phyloP scores from a whole-genome alignment of 2,797 vertebrate species.

The Melanitta fusca region DNA sequence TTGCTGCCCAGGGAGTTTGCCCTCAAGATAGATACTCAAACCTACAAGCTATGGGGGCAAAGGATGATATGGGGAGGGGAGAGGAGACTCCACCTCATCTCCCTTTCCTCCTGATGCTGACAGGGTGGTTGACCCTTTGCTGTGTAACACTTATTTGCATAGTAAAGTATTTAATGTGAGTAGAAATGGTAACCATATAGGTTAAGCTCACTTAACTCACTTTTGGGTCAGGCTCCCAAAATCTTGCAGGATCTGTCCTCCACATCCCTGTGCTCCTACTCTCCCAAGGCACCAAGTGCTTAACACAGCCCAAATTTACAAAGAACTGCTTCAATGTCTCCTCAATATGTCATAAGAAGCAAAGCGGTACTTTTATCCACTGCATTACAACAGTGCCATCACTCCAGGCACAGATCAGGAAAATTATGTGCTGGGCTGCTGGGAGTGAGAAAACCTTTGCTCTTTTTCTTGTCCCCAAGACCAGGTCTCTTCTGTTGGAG shows the following conservation, averaged over 20 bases:
- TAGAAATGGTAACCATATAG: background rate
- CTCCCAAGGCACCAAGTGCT: background rate
- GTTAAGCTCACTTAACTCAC: background rate
- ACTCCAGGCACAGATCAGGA: background rate
- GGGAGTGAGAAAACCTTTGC: background rate
- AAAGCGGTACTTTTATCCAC: background rate
- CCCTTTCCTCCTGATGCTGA: background rate
- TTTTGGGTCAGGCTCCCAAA: background rate
- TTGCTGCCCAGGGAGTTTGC: background rate
- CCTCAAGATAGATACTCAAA: background rate
- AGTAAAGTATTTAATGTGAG: background rate
- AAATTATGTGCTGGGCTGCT: background rate
- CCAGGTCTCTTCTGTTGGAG: background rate
- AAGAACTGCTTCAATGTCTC: background rate
- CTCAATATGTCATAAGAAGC: background rate
- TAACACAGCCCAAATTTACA: background rate
- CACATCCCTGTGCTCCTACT: background rate
- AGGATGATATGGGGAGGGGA: accelerated
- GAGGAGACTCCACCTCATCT: background rate
- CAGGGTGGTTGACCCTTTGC: background rate
- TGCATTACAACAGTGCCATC: background rate
- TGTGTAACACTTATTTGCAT: background rate
- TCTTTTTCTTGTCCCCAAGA: background rate
- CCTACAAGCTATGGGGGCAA: background rate
- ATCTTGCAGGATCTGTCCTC: background rate